Percentiles rank a stretch among this genome's conserved stretches.
phyloP scores from a whole-genome alignment of 1,140 invertebrate genomes.

The Drosophila mojavensis region DNA sequence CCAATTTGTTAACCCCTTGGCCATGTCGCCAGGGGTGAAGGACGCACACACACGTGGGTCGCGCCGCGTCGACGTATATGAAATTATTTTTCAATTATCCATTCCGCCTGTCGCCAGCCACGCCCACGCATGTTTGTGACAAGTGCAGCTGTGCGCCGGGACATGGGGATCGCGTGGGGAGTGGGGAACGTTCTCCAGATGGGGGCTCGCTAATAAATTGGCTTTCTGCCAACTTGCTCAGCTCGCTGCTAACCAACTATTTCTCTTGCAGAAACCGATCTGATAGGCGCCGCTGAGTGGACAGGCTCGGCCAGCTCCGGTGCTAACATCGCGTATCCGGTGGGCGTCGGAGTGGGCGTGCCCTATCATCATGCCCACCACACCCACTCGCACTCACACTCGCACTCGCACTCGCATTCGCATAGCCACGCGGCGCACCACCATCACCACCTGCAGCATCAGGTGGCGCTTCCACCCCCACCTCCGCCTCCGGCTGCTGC shows the following conservation, averaged over 20 bases:
- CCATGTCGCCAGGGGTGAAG: not conserved
- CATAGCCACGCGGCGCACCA: constrained; percentile 47
- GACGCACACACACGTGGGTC: constrained; percentile 36
- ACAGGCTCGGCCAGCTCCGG: constrained; percentile 59
- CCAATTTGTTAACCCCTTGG: constrained; percentile 56
- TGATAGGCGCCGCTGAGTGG: constrained; percentile 84
- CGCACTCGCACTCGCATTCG: constrained; percentile 40
- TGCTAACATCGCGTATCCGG: constrained; percentile 55
- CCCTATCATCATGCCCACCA: constrained; percentile 84
- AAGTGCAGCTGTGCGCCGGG: constrained; percentile 36
- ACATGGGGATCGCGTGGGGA: not conserved
- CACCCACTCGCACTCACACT: constrained; percentile 57
- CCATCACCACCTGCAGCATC: constrained; percentile 60
- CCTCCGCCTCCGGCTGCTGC: constrained; percentile 83
- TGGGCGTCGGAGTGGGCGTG: constrained; percentile 47
- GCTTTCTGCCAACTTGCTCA: not conserved
- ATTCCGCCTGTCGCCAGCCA: constrained; percentile 34
- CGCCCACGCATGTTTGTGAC: constrained; percentile 64
- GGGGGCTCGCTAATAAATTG: not conserved
- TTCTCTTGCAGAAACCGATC: constrained; percentile 77
- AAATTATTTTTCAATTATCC: constrained; percentile 77
- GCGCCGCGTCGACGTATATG: constrained; percentile 54
- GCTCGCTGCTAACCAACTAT: constrained; percentile 3
- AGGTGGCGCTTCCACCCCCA: constrained; percentile 81
- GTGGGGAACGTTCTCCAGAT: too few relatives aligned